A percentile compares a stretch with the other conserved stretches of the same genome.
Conservation (phyloP, 1,140 invertebrate genomes). For the Stegodyphus dumicola region DNA sequence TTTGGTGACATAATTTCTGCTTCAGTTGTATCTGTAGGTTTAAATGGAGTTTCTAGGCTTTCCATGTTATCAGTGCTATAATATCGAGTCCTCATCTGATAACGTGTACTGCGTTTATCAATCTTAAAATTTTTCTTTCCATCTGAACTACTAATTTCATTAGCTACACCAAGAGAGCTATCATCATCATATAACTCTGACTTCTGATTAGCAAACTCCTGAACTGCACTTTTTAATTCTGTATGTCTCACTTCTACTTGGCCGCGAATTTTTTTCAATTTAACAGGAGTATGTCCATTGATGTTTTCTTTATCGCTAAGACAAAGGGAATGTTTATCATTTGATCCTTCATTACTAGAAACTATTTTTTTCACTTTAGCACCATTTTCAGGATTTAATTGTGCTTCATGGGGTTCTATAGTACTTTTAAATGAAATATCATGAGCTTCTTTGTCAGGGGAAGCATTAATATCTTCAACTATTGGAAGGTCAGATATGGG, state of each 20-base stretch:
- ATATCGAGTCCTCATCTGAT: constrained; percentile 26
- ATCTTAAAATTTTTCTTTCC: constrained; percentile 16
- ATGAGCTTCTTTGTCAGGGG: too few species aligned
- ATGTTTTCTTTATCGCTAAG: constrained; percentile 55
- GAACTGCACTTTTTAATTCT: constrained; percentile 30
- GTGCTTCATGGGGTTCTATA: background rate
- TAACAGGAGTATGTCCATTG: constrained; percentile 20
- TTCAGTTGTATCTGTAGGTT: constrained; percentile 18
- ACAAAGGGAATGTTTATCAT: constrained; percentile 43
- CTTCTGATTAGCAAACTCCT: constrained; percentile 12
- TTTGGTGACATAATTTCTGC: background rate
- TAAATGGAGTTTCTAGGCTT: constrained; percentile 9
- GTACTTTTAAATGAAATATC: background rate
- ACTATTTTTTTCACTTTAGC: constrained; percentile 6
- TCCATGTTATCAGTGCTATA: constrained; percentile 16
- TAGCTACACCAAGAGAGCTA: background rate
- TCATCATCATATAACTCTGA: constrained; percentile 18
- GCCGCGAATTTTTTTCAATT: constrained; percentile 28
- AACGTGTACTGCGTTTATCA: constrained; percentile 39
- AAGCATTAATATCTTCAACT: background rate
- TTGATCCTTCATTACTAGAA: constrained; percentile 10
- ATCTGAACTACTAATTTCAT: constrained; percentile 17
- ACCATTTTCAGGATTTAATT: constrained; percentile 19
- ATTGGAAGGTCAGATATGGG: background rate
- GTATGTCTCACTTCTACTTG: constrained; percentile 9